Base-by-base conservation (phyloP, 2,113 vertebrate genomes). In the Trinectes maculatus region DNA sequence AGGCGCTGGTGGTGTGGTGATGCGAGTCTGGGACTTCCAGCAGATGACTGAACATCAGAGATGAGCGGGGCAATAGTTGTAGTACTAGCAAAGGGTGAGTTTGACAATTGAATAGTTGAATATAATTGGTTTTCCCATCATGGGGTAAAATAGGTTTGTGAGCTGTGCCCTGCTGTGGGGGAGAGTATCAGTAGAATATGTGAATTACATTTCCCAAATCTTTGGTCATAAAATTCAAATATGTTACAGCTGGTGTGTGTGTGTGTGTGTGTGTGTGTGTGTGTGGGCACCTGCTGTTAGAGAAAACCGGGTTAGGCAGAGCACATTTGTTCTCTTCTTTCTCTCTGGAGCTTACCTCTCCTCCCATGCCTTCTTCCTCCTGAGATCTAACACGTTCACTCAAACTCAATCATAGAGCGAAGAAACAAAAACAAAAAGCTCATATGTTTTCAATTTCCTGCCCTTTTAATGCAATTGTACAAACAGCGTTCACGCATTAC, bases 181-280 rank as follows among this genome's bases (percentile, higher is more conserved):
- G 22, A 69, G n/a, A 62, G 58, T 51, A 22, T 67, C 48, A 24
- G 52, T 21, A 33, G 53, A 62, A 39, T 53, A 56, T 62, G 47
- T 53, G 68, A 74, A 53, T 64, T 56, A 29, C 66, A 63, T 29
- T 36, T 58, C 25, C 28, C 34, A 34, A 77, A 72, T 53, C 33
- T 80, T 65, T 52, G 40, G 42, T 37, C 60, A 69, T 76, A 66
- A 77, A 82, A 72, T 53, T 48, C 29, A 74, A 77, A 67, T 60
- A 42, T 54, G 42, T 52, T 16, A 31, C n/a, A n/a, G n/a, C n/a
- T n/a, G n/a, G n/a, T 39, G 37, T 39, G 37, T 39, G 37, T 39
- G 37, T 39, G 37, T 39, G 37, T 39, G 54, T 53, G 39, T 43
- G 34, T 56, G 53, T 36, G 47, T 28, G 46, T 71, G 52, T 66